Base-by-base conservation (phyloP, 30 jellyfish, hydroid and myxozoan genomes). In the Rhopilema esculentum region DNA sequence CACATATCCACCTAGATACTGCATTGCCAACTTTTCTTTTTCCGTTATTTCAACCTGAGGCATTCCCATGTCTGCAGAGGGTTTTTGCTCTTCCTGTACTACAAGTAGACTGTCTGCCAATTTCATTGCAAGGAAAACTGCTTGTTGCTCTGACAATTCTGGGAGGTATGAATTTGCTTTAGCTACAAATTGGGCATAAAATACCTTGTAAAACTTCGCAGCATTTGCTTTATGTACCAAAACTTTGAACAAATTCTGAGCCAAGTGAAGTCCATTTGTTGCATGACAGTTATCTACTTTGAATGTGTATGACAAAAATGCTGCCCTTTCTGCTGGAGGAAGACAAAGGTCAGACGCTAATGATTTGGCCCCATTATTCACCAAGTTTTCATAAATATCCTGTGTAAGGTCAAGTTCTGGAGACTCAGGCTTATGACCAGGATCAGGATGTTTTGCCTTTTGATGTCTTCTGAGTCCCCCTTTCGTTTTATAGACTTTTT, bases 1-100 rank as follows among this genome's bases (percentile, higher is more conserved):
- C 21, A 79, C 89, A 79, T 79, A 79, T 33, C 89, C 80, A 61
- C 89, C 89, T 16, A 79, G 89, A 79, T 79, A 79, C 74, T 79
- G 89, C 68, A 79, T 27, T 61, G 89, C 89, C 7, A 61, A 57
- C 65, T 9, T 30, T 79, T 79, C 89, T 24, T 33, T 79, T 61
- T 79, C 89, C 6, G 79, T 31, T 49, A 73, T 33, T 33, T 33
- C 22, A 31, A 33, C 69, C 70, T 73, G 23, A 73, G 69, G 57
- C 57, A 40, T 63, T 18, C 68, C 8, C 24, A 23, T 33, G 30
- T 33, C 30, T 15, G 30, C 40, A 27, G 69, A 23, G 67, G n/a
- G 32, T 27, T 73, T 25, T 49, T 73, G 67, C 27, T 73, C 23
- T 49, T 73, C 29, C n/a, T 20, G 31, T 17, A 73, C 32, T 31